A percentile compares a stretch with the other conserved stretches of the same genome.
Evolutionary conservation across 1,140 invertebrate species (phyloP).

Genomic region (Nylanderia fulva): DNA sequence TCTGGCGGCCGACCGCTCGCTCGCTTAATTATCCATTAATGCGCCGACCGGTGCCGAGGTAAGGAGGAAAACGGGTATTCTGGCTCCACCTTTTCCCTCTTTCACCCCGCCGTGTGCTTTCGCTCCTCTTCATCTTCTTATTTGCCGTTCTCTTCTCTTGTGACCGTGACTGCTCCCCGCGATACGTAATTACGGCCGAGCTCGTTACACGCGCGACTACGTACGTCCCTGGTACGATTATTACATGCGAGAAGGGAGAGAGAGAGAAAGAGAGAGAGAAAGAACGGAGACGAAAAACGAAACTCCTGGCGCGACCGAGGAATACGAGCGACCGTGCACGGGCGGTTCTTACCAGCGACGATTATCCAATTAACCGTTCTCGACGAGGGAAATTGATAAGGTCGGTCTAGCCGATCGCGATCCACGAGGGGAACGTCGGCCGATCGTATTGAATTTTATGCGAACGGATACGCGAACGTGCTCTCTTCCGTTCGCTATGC

Average conservation of each 20-base stretch:
- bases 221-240: constrained; percentile 53
- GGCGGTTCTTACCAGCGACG: constrained; percentile 51
- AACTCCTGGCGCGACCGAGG: constrained; percentile 50
- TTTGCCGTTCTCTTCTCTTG: neutral
- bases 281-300: constrained; percentile 55
- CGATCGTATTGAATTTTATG: constrained; percentile 36
- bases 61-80: neutral
- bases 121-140: neutral
- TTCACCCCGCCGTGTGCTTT: neutral
- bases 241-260: constrained; percentile 56
- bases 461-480: neutral
- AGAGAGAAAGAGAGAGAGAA: neutral
- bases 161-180: constrained; percentile 15
- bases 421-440: constrained; percentile 51
- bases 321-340: constrained; percentile 50
- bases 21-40: constrained; percentile 75
- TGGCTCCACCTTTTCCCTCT: constrained; percentile 10
- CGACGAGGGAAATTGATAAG: constrained; percentile 69
- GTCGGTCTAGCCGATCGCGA: constrained; percentile 30
- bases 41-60: constrained; percentile 22
- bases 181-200: constrained; percentile 65
- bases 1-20: constrained; percentile 40
- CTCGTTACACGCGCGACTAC: constrained; percentile 63
- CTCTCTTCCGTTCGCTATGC: too few species aligned
- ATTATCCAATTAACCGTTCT: constrained; percentile 74